Conservation (phyloP, 2,888 invertebrate species). For the Mechanitis messenoides region DNA sequence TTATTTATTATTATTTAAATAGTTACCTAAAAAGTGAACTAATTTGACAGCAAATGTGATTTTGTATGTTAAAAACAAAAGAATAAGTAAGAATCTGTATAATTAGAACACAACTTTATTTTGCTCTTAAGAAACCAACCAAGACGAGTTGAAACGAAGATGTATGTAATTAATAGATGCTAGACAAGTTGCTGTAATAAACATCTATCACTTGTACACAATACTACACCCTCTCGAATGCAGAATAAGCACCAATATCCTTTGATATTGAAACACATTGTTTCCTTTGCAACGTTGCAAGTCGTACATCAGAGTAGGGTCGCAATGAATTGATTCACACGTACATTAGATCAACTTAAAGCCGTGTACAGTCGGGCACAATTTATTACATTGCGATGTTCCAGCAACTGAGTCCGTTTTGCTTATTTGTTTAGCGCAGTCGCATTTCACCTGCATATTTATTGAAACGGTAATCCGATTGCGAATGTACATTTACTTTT, state of each 20-base stretch:
- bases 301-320: conserved; percentile 25
- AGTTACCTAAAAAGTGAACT: too few relatives aligned
- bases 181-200: conserved; percentile 15
- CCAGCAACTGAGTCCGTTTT: conserved; percentile 9
- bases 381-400: conserved; percentile 22
- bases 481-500: conserved; percentile 6
- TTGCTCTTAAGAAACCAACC: conserved; percentile 5
- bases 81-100: too few relatives aligned
- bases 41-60: too few relatives aligned
- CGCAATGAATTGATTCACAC: conserved; percentile 29
- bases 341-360: conserved; percentile 28
- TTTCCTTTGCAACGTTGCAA: conserved; percentile 14
- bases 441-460: conserved; percentile 12
- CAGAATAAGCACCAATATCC: conserved; percentile 10
- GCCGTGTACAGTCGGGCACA: conserved; percentile 15
- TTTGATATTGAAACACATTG: conserved; percentile 1
- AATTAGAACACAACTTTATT: too few relatives aligned
- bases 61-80: too few relatives aligned
- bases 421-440: conserved; percentile 17
- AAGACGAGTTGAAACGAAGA: conserved; percentile 13
- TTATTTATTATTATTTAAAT: too few relatives aligned
- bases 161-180: conserved; percentile 13
- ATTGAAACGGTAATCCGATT: conserved; percentile 13
- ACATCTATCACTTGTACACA: conserved; percentile 6
- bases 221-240: conserved; percentile 1